Conservation (phyloP, 2,113 vertebrate genomes). For the Colossoma macropomum region DNA sequence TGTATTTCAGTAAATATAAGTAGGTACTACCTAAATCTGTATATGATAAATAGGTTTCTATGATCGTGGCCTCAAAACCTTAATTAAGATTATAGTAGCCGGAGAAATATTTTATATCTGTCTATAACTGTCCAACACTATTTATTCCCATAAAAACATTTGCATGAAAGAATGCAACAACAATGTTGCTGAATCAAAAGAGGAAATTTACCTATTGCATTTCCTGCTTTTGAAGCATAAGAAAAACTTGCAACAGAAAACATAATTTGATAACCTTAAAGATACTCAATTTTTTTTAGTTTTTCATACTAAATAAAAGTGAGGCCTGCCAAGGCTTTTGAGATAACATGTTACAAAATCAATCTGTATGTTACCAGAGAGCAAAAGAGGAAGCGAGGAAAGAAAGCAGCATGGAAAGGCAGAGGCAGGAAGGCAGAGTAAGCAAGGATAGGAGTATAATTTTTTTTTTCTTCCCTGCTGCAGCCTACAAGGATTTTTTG, state of each 20-base stretch:
- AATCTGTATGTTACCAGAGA: not conserved
- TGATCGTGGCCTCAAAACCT: too few relatives aligned
- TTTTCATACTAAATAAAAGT: not conserved
- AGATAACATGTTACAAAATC: not conserved
- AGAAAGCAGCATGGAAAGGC: conserved; percentile 48
- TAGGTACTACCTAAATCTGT: too few relatives aligned
- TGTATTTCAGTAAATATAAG: too few relatives aligned
- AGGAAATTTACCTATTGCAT: not conserved
- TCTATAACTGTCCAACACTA: too few relatives aligned
- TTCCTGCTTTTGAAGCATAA: too few relatives aligned
- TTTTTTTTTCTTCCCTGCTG: conserved; percentile 57
- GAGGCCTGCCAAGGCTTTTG: not conserved
- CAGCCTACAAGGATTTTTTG: conserved; percentile 79
- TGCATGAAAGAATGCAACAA: not conserved
- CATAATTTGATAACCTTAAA: too few relatives aligned
- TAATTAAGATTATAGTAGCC: too few relatives aligned
- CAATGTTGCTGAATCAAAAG: not conserved
- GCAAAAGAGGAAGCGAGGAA: not conserved
- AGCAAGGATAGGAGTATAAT: conserved; percentile 59
- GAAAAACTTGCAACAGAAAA: too few relatives aligned
- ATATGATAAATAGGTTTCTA: too few relatives aligned
- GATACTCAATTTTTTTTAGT: not conserved
- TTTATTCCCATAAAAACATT: too few relatives aligned
- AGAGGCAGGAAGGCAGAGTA: conserved; percentile 61
- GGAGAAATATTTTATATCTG: too few relatives aligned